Base-by-base conservation (phyloP, 2,113 vertebrate genomes). In the Tympanuchus pallidicinctus region DNA sequence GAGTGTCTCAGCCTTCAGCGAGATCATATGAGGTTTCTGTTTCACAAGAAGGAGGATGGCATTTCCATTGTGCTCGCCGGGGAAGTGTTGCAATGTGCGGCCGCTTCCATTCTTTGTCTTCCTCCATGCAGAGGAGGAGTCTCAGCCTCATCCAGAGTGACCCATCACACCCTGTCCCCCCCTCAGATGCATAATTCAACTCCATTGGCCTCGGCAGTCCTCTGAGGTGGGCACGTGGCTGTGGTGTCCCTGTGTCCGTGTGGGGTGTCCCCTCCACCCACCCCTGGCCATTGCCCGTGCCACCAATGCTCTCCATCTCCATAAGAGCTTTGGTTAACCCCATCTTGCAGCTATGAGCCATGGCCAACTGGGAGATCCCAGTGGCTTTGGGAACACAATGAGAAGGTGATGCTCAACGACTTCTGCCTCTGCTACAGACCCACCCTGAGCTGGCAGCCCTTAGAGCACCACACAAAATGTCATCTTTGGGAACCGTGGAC, bases 1-100 rank as follows among this genome's bases (percentile, higher is more conserved):
- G 93, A 92, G 92, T 30, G 92, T 92, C 90, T 80, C 92, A 93
- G 93, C 96, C 93, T 86, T 92, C 82, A 88, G 86, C 66, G 70
- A 92, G 96, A 95, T 93, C 96, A 96, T 92, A 90, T 90, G 91
- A 94, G 90, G 94, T 95, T 96, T 92, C 93, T 95, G 94, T 96
- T 96, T 95, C 94, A 95, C 93, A 96, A 96, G 94, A 91, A 59
- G 45, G 87, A 83, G 94, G 95, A 90, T 96, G 95, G 95, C 92
- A 93, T 96, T 96, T 95, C 96, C 92, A 95, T 96, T 95, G 94
- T 96, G 95, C 89, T 96, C 81, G 81, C 91, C 28, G 96, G 96
- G 92, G 95, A 95, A 88, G 71, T 95, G 93, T 95, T 90, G 94
- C 95, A 96, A 94, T 20, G 77, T 70, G 83, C 88, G 92, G 89